A percentile compares a stretch with the other conserved stretches of the same genome.
Evolutionary conservation across 2,797 vertebrate species (phyloP).

Genomic region (Sphenopsis melanotis): DNA sequence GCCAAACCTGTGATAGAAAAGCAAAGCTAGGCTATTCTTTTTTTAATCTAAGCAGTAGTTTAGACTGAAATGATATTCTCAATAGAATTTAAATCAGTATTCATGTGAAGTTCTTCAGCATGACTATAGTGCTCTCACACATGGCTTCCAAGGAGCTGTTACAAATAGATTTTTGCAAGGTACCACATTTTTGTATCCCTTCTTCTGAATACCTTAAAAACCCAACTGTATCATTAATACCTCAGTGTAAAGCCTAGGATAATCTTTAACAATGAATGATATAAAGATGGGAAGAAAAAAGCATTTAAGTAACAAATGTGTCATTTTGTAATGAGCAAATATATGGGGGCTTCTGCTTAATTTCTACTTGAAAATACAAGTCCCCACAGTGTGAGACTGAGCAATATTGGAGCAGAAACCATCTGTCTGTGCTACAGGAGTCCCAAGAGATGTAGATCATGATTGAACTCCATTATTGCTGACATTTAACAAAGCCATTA

Average conservation of each 20-base stretch:
- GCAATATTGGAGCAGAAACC: background rate
- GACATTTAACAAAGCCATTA: slow-evolving; percentile 25
- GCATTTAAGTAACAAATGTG: background rate
- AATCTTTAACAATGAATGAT: background rate
- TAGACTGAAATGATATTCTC: background rate
- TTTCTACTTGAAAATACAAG: background rate
- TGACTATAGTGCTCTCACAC: background rate
- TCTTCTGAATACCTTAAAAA: background rate
- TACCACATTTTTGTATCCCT: background rate
- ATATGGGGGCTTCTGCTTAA: background rate
- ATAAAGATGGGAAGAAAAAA: background rate
- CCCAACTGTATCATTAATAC: background rate
- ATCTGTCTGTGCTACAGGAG: background rate
- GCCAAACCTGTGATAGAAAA: background rate
- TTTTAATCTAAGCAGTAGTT: background rate
- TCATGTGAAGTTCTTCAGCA: background rate
- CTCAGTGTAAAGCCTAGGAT: background rate
- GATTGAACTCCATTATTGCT: slow-evolving; percentile 2
- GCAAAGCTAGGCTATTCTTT: background rate
- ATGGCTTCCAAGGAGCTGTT: background rate
- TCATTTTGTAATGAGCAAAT: background rate
- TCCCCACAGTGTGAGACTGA: background rate
- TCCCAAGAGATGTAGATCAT: background rate
- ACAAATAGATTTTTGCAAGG: background rate
- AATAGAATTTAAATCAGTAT: background rate